Percentiles rank a stretch among this genome's conserved stretches.
These are phyloP conservation scores for Electrophaes corylata DNA, from an alignment of 2,888 invertebrate species.

Conservation along the genomic window DNA sequence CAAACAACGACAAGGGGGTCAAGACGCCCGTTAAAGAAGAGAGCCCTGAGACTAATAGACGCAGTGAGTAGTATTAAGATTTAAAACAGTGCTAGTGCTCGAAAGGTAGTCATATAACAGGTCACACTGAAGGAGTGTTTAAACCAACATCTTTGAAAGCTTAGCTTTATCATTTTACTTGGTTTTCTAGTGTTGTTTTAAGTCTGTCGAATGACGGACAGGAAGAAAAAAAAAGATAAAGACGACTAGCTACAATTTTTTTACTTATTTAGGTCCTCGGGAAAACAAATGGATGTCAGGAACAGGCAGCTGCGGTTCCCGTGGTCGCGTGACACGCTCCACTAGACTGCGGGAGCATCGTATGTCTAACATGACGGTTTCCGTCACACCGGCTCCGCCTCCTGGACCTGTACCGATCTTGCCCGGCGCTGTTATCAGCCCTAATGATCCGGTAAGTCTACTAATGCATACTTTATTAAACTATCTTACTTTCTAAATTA, in stretches of 20 bases:
- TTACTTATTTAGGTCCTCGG: constrained; percentile 67
- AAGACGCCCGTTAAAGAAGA: constrained; percentile 63
- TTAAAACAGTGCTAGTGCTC: neutral
- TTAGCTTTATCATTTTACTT: too few species aligned
- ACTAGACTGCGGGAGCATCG: constrained; percentile 77
- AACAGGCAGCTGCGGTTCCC: constrained; percentile 66
- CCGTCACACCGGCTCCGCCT: constrained; percentile 74
- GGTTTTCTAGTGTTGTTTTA: too few species aligned
- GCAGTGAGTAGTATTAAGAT: constrained; percentile 49
- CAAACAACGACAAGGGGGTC: constrained; percentile 52
- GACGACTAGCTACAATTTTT: neutral
- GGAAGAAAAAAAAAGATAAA: too few species aligned
- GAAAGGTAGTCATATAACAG: too few species aligned
- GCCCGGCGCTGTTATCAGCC: constrained; percentile 42
- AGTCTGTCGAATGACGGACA: too few species aligned
- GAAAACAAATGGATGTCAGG: constrained; percentile 81
- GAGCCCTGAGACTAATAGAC: constrained; percentile 64
- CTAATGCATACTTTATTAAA: too few species aligned
- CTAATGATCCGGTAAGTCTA: constrained; percentile 61
- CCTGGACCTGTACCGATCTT: constrained; percentile 48
- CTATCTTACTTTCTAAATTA: too few species aligned
- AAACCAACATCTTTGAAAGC: too few species aligned
- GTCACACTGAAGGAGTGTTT: too few species aligned
- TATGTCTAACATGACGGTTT: constrained; percentile 82
- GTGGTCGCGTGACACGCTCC: constrained; percentile 66